Conservation (phyloP, 2,888 invertebrate species). For the Volucella bombylans region DNA sequence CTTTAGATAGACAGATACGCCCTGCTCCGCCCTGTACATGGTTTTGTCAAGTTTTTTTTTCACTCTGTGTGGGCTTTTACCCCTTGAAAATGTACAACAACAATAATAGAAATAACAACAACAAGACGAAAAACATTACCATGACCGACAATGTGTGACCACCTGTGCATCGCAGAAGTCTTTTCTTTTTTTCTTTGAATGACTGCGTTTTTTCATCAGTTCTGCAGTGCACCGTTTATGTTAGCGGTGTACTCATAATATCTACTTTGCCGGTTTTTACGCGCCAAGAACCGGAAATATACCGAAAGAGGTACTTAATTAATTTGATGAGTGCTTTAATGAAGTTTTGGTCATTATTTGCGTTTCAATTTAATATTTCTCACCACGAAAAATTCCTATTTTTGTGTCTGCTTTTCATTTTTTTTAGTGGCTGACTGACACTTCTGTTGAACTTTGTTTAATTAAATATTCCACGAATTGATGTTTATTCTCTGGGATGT, state of each 20-base stretch:
- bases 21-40: background rate
- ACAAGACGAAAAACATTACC: background rate
- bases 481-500: background rate
- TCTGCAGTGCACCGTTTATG: background rate
- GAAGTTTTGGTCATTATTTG: conserved; percentile 32
- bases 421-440: conserved; percentile 7
- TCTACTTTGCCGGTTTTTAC: conserved; percentile 32
- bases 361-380: conserved; percentile 48
- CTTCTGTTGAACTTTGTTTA: conserved; percentile 19
- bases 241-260: conserved; percentile 9
- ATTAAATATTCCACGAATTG: conserved; percentile 33
- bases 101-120: too few species aligned
- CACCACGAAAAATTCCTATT: conserved; percentile 14
- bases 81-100: background rate
- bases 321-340: conserved; percentile 41
- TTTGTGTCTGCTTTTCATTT: background rate
- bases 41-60: conserved; percentile 1
- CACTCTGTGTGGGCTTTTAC: background rate
- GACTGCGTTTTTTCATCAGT: background rate
- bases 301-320: conserved; percentile 31
- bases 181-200: background rate
- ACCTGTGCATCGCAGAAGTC: conserved; percentile 18
- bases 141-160: conserved; percentile 44
- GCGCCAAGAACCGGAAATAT: conserved; percentile 58
- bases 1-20: conserved; percentile 1